phyloP scores from a whole-genome alignment of 2,888 invertebrate species.

The Flexamia atlantica region DNA sequence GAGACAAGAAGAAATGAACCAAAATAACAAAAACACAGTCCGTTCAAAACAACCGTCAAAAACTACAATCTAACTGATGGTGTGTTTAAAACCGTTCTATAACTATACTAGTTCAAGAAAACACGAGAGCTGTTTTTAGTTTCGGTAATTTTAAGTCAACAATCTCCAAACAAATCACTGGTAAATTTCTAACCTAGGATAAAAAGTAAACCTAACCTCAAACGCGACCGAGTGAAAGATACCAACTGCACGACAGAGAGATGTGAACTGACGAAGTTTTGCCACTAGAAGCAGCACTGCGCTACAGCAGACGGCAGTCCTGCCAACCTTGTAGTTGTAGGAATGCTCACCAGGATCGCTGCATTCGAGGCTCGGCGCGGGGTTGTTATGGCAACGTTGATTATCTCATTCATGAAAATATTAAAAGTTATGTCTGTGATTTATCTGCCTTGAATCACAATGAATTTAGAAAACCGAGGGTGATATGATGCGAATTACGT shows the following conservation, averaged over 20 bases:
- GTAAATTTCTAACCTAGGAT: conserved; percentile 3
- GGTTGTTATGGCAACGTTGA: conserved; percentile 29
- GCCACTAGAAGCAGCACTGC: conserved; percentile 34
- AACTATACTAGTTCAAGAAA: neutral
- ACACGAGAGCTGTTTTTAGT: neutral
- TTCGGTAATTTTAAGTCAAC: conserved; percentile 12
- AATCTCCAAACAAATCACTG: conserved; percentile 6
- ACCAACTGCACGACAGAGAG: conserved; percentile 4
- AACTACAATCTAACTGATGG: neutral
- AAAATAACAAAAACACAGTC: neutral
- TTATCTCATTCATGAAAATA: conserved; percentile 35
- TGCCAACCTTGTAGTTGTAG: conserved; percentile 30
- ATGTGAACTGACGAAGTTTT: neutral
- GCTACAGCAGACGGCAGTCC: conserved; percentile 3
- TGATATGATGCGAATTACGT: neutral
- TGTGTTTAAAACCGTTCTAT: neutral
- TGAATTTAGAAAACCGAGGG: neutral
- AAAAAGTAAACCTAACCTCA: conserved; percentile 24
- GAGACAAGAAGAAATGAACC: neutral
- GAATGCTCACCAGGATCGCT: conserved; percentile 19
- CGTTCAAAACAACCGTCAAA: neutral
- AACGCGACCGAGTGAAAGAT: neutral
- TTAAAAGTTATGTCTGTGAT: neutral
- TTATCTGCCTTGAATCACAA: neutral
- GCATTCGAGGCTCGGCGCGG: neutral